Percentiles rank a stretch among this genome's conserved stretches.
phyloP scores from a whole-genome alignment of 1,140 invertebrate genomes.

The Cepaea nemoralis region DNA sequence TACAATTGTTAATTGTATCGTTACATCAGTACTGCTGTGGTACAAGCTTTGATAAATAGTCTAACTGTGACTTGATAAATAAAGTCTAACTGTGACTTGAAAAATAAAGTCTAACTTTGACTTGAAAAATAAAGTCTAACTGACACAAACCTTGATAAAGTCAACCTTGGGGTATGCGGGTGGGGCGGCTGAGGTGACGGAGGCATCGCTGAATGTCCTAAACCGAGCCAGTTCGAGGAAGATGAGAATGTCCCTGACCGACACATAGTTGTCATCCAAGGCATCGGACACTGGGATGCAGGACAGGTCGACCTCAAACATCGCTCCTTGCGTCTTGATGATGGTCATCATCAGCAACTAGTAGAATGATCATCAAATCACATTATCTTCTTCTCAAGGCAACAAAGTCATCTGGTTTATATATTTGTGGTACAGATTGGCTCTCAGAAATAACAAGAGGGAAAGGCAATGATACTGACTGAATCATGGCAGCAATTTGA shows the following conservation, averaged over 20 bases:
- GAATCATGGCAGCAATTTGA: too few relatives aligned
- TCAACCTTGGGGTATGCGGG: slow-evolving; percentile 20
- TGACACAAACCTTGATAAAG: slow-evolving; percentile 30
- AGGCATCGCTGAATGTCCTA: slow-evolving; percentile 5
- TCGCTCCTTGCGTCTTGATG: background rate
- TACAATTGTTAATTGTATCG: too few relatives aligned
- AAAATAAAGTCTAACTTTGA: too few relatives aligned
- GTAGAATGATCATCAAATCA: background rate
- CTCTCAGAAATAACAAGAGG: too few relatives aligned
- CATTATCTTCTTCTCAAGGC: background rate
- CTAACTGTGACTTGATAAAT: too few relatives aligned
- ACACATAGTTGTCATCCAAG: slow-evolving; percentile 29
- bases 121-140: too few relatives aligned
- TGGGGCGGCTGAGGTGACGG: background rate
- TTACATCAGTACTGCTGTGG: too few relatives aligned
- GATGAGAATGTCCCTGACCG: slow-evolving; percentile 32
- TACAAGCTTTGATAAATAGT: too few relatives aligned
- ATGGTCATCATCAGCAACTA: slow-evolving; percentile 10
- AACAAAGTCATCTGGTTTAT: too few relatives aligned
- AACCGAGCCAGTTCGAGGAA: slow-evolving; percentile 32
- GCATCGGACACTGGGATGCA: slow-evolving; percentile 27
- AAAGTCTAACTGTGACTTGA: too few relatives aligned
- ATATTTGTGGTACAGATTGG: too few relatives aligned
- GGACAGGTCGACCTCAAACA: slow-evolving; percentile 27
- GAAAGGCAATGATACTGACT: too few relatives aligned